These are phyloP conservation scores for Tachina fera DNA, from an alignment of 2,888 invertebrate species.

Conservation along the genomic window DNA sequence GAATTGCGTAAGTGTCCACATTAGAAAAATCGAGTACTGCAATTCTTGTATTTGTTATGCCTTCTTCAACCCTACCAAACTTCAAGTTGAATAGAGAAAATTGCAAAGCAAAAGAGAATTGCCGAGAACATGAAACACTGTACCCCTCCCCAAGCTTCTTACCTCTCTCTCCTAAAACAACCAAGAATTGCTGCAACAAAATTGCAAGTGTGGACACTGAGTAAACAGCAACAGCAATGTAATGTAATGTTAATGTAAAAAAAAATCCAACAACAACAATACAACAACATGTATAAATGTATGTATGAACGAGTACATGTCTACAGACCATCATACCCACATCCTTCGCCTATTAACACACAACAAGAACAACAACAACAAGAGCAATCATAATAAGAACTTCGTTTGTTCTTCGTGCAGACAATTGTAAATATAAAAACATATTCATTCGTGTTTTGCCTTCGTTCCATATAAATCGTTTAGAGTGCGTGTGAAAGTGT, in stretches of 20 bases:
- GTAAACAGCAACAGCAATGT: conserved; percentile 5
- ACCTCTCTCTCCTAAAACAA: no score
- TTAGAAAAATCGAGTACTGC: no score
- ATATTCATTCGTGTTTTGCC: neutral
- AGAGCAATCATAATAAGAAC: conserved; percentile 30
- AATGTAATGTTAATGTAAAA: conserved; percentile 26
- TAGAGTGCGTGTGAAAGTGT: conserved; percentile 14
- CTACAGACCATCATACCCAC: conserved; percentile 34
- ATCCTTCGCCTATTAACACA: conserved; percentile 43
- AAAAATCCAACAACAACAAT: conserved; percentile 4
- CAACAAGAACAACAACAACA: conserved; percentile 28
- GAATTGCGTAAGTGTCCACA: no score
- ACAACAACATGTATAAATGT: neutral
- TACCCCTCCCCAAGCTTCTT: no score
- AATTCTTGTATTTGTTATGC: no score
- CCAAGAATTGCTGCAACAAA: no score
- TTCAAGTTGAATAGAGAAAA: no score
- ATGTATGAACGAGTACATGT: neutral
- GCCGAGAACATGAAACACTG: no score
- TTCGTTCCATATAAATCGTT: conserved; percentile 31
- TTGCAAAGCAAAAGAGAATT: no score
- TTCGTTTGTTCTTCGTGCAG: conserved; percentile 55
- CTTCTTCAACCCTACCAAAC: no score
- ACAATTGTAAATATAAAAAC: conserved; percentile 39
- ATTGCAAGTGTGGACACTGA: no score